Percentiles rank a stretch among this genome's conserved stretches.
Evolutionary conservation across 2,797 vertebrate species (phyloP).

Genomic region (Gymnoscopelus microlampas): DNA sequence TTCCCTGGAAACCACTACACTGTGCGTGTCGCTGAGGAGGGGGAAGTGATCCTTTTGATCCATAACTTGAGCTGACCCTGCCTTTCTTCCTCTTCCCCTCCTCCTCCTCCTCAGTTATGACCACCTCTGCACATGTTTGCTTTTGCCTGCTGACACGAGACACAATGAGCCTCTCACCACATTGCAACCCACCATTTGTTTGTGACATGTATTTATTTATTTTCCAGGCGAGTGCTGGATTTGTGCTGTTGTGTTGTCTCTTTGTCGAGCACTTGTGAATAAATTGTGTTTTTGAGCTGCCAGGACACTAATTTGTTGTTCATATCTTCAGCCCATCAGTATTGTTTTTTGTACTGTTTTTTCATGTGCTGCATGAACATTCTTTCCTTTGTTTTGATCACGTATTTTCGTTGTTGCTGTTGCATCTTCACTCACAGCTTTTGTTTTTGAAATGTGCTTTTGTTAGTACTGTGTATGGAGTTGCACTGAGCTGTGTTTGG

Average conservation of each 20-base stretch:
- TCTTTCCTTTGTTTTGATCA: conserved; percentile 23
- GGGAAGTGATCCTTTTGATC: too few species aligned
- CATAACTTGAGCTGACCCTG: too few species aligned
- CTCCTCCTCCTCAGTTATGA: background rate
- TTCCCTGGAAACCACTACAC: conserved; percentile 11
- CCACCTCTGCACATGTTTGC: background rate
- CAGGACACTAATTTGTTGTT: background rate
- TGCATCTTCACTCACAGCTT: conserved; percentile 36
- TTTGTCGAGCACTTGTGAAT: too few species aligned
- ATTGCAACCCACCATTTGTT: conserved; percentile 24
- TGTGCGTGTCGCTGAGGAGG: too few species aligned
- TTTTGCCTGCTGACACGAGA: conserved; percentile 24
- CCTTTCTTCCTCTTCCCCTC: background rate
- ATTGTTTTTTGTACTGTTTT: conserved; percentile 15
- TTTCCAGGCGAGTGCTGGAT: conserved; percentile 34
- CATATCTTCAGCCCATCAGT: conserved; percentile 23
- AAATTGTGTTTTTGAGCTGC: too few species aligned
- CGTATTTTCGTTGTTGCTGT: conserved; percentile 28
- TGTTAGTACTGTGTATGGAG: conserved; percentile 1
- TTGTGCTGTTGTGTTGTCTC: background rate
- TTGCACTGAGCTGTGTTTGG: too few species aligned
- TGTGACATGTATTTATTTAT: conserved; percentile 23
- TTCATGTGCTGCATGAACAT: conserved; percentile 50
- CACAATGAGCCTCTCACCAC: conserved; percentile 12
- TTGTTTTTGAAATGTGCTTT: conserved; percentile 20